phyloP scores from a whole-genome alignment of 1,140 invertebrate genomes.

The Psix sp. region DNA sequence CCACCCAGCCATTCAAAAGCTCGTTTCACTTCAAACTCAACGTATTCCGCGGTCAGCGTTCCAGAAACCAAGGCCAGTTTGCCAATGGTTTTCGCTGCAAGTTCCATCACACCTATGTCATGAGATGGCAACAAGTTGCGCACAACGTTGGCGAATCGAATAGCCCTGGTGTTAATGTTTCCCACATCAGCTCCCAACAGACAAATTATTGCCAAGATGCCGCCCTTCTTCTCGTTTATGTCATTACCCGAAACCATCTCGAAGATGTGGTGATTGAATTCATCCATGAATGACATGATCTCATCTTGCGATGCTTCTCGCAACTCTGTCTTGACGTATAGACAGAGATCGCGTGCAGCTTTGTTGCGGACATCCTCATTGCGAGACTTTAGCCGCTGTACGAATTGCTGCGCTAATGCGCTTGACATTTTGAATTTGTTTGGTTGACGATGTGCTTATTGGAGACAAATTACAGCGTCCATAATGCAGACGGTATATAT shows the following conservation, averaged over 20 bases:
- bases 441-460: no score
- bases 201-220: conserved; percentile 95
- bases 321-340: conserved; percentile 94
- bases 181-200: conserved; percentile 94
- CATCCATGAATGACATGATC: conserved; percentile 92
- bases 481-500: no score
- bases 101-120: conserved; percentile 95
- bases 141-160: conserved; percentile 94
- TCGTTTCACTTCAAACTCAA: conserved; percentile 96
- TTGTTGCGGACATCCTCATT: conserved; percentile 90
- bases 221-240: conserved; percentile 96
- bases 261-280: conserved; percentile 96
- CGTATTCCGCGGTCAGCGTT: conserved; percentile 95
- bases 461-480: no score
- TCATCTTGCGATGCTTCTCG: conserved; percentile 95
- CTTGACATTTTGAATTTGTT: conserved; percentile 76
- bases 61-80: conserved; percentile 93
- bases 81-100: conserved; percentile 96
- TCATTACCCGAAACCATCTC: conserved; percentile 96
- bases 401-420: conserved; percentile 86
- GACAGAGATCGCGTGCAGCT: conserved; percentile 90
- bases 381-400: conserved; percentile 91
- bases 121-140: conserved; percentile 92
- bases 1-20: conserved; percentile 95
- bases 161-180: conserved; percentile 92